Conservation (phyloP, 2,888 invertebrate species). For the Tridacna crocea region DNA sequence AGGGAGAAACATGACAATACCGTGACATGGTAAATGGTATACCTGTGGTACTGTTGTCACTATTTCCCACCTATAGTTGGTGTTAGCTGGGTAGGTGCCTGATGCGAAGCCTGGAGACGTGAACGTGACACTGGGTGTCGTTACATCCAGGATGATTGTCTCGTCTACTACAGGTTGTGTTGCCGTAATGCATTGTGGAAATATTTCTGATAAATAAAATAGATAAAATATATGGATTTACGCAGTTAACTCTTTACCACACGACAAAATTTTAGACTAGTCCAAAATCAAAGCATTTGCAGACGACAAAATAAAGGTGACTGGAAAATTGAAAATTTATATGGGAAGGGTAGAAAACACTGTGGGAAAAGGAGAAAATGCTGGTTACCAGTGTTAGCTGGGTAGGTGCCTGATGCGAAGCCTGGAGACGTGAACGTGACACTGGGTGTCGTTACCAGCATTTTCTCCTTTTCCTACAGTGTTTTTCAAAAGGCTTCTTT, state of each 20-base stretch:
- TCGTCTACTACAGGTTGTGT: neutral
- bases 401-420: conserved; percentile 9
- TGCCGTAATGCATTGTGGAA: conserved; percentile 4
- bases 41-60: neutral
- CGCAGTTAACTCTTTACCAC: too few species aligned
- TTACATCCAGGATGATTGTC: neutral
- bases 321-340: too few species aligned
- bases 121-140: neutral
- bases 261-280: too few species aligned
- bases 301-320: too few species aligned
- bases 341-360: too few species aligned
- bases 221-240: neutral
- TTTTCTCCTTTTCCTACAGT: too few species aligned
- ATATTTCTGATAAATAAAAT: neutral
- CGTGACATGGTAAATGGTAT: neutral
- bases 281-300: too few species aligned
- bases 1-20: too few species aligned
- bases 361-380: neutral
- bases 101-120: conserved; percentile 12
- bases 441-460: neutral
- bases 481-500: too few species aligned
- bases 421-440: conserved; percentile 17
- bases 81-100: conserved; percentile 14
- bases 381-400: neutral
- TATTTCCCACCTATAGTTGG: conserved; percentile 5